Evolutionary conservation across 2,797 vertebrate species (phyloP), one percentile per base, ranked within the genome.

Genomic region (Synaphobranchus kaupii): DNA sequence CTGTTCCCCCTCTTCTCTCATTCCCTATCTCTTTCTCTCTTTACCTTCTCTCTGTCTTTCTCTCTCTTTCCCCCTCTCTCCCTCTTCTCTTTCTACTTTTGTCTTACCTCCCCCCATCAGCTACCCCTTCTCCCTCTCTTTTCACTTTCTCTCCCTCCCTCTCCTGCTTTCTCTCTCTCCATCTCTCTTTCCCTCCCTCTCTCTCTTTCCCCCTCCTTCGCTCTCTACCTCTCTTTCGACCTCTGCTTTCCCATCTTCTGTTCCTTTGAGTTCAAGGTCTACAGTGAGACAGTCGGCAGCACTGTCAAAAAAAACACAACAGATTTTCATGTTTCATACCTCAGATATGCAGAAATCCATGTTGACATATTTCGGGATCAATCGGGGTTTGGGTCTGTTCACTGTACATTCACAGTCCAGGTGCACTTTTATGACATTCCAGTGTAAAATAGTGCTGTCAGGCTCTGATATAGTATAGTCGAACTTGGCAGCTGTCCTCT

Each of bases 61-160:
- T 25, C 78, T 80, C n/a, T 85, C 86, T 25, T 78, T 84, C 0
- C 73, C 60, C 28, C 81, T 50, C 0, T 28, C 7, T 12, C 5
- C 50, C 20, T 3, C 15, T 88, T 89, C 88, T 87, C 86, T 89
- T 83, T 89, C 91, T 91, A 92, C 92, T 92, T 91, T 91, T 90
- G 91, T 25, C 66, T 83, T 85, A 89, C 91, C 87, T n/a, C n/a
- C 88, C 90, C 90, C 56, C 87, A 86, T 89, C 86, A 89, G 88
- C 50, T 34, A 13, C 34, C 31, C 60, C 54, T 84, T 89, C 39
- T 89, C 89, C 60, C 68, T 52, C 52, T 56, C 15, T 28, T 20
- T 17, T 71, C 39, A 2, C 50, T 31, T 56, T 58, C 86, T 85
- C 88, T 86, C 66, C 1, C 50, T 34, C 20, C 80, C 88, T 87